A percentile compares a stretch with the other conserved stretches of the same genome.
phyloP scores from a whole-genome alignment of 2,113 vertebrate genomes.

The Pygoscelis antarcticus region DNA sequence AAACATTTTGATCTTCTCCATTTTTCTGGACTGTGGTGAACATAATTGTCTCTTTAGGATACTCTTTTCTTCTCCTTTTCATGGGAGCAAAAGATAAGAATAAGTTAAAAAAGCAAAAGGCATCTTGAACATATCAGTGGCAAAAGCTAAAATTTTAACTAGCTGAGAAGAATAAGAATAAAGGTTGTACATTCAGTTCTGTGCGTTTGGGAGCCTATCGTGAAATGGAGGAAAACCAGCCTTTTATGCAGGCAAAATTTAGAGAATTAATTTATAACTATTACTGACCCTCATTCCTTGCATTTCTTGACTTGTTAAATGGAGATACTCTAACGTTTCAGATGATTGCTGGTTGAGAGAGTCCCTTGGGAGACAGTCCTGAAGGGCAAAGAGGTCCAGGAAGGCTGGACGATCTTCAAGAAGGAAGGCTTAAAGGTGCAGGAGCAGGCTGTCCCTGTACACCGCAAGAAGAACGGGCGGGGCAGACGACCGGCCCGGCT shows the following conservation, averaged over 20 bases:
- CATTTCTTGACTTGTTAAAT: background rate
- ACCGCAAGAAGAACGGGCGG: too few relatives aligned
- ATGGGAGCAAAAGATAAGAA: background rate
- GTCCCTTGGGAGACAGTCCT: too few relatives aligned
- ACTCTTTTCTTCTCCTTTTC: background rate
- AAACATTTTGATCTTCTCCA: background rate
- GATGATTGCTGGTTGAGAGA: fast-evolving
- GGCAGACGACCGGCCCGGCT: too few relatives aligned
- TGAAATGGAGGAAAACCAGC: background rate
- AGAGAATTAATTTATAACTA: background rate
- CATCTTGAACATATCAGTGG: background rate
- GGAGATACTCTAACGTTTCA: background rate
- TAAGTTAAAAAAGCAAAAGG: background rate
- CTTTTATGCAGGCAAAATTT: background rate
- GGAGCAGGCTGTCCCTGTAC: too few relatives aligned
- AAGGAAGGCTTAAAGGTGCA: too few relatives aligned
- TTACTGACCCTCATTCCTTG: background rate
- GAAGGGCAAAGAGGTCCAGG: too few relatives aligned
- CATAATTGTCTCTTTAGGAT: background rate
- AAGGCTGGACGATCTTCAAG: too few relatives aligned
- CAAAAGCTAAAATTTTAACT: background rate
- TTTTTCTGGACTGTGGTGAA: background rate
- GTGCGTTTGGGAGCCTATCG: background rate
- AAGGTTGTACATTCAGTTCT: background rate
- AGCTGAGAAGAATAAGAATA: background rate